phyloP scores from a whole-genome alignment of 2,113 vertebrate genomes.

The Dromaius novaehollandiae region DNA sequence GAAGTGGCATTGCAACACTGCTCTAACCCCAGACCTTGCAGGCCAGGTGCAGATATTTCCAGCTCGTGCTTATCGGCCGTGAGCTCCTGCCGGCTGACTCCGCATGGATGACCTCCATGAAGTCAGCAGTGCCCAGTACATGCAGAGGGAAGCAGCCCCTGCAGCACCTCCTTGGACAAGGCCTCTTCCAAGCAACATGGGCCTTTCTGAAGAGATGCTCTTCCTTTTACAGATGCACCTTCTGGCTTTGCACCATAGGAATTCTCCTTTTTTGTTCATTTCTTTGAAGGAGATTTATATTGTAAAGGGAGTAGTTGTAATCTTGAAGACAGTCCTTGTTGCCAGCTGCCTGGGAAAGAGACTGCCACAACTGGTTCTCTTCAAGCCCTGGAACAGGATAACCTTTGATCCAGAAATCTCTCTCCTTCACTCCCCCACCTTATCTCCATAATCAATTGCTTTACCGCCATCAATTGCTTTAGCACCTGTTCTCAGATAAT shows the following conservation, averaged over 20 bases:
- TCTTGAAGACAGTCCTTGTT: background rate
- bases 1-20: background rate
- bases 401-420: background rate
- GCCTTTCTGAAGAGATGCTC: fast-evolving
- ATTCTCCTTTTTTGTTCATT: background rate
- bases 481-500: background rate
- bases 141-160: background rate
- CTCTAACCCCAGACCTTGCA: background rate
- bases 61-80: background rate
- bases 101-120: background rate
- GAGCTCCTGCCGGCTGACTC: background rate
- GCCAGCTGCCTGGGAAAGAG: background rate
- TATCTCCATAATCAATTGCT: background rate
- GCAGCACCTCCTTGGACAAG: background rate
- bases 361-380: background rate
- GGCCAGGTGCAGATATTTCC: background rate
- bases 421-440: background rate
- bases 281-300: background rate
- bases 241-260: background rate
- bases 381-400: background rate
- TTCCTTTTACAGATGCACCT: background rate
- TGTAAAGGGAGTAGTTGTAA: background rate
- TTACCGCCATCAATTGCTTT: background rate
- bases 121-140: background rate
- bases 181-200: fast-evolving